These are phyloP conservation scores for Sebastes itinus DNA, from an alignment of 2,797 vertebrate species.

Conservation along the genomic window DNA sequence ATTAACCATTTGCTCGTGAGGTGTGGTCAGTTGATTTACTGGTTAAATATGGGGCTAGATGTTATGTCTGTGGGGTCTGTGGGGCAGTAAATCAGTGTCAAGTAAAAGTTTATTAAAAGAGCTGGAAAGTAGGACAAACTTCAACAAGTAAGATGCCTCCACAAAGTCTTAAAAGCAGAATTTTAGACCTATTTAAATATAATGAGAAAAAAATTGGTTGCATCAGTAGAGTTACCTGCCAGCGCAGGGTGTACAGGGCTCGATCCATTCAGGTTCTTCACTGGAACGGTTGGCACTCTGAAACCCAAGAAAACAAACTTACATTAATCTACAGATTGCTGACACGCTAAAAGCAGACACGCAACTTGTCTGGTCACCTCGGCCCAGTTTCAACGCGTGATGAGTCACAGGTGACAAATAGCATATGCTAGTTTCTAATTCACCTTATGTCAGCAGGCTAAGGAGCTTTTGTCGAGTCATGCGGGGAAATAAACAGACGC, in stretches of 20 bases:
- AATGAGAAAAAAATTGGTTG: background rate
- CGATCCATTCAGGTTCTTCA: constrained; percentile 97
- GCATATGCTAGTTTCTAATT: constrained; percentile 22
- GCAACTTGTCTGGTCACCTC: background rate
- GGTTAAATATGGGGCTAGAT: background rate
- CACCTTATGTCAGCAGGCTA: constrained; percentile 34
- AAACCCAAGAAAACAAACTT: constrained; percentile 12
- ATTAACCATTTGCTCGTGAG: background rate
- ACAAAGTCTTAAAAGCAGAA: background rate
- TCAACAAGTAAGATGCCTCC: background rate
- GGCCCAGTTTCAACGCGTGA: background rate
- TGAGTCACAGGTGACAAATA: constrained; percentile 40
- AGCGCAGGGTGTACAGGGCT: constrained; percentile 95
- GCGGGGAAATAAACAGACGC: constrained; percentile 9
- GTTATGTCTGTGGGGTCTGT: background rate
- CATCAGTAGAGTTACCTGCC: constrained; percentile 84
- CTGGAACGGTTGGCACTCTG: constrained; percentile 95
- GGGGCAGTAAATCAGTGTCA: background rate
- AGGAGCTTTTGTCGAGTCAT: constrained; percentile 64
- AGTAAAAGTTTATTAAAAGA: background rate
- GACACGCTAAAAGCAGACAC: background rate
- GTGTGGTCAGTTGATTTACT: background rate
- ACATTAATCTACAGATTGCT: background rate
- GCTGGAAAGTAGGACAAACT: background rate
- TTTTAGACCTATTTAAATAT: background rate